Base-by-base conservation (phyloP, 2,888 invertebrate genomes). In the Corbicula japonica region DNA sequence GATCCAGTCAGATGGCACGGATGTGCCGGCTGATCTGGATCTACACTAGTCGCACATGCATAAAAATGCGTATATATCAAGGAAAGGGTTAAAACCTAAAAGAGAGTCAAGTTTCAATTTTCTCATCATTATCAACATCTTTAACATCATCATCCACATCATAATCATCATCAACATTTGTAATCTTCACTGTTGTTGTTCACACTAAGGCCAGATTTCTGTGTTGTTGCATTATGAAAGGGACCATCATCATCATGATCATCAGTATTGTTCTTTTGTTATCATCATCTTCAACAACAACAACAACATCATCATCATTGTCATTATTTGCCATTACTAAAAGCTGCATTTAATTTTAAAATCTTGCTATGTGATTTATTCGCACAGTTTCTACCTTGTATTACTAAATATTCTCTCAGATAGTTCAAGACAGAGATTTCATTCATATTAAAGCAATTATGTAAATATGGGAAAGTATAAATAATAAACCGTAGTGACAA, bases 381-480 rank as follows among this genome's bases (percentile, higher is more conserved):
- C 15, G 18, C 15, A 12, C 8, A 12, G 18, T 38, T 15, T 8
- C 41, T 12, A 18, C 41, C 15, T 12, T 34, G n/a, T 56, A 32
- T 15, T 21, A 34, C 21, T 15, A 32, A 30, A 21, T 56, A 34
- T 12, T 54, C 34, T 54, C 34, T 54, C 54, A 18, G 18, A 5
- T 34, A 56, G 32, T 56, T 56, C 21, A 56, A 56, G 32, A 32
- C 21, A 32, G 23, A 44, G 38, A 56, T 23, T 72, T 76, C 54
- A 76, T 76, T 63, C 61, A 60, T 68, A 56, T n/a, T n/a, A n/a
- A 34, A 41, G 52, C 66, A 79, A 75, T 79, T 79, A 75, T 79
- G 79, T 66, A 75, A 79, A 79, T 74, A 30, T 15, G 50, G 23
- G 35, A 44, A 54, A 50, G 60, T 41, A 66, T 79, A 79, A 79